Evolutionary conservation across 2,113 vertebrate genomes (phyloP), one percentile per base, ranked within the genome.

Genomic region (Bucco capensis): DNA sequence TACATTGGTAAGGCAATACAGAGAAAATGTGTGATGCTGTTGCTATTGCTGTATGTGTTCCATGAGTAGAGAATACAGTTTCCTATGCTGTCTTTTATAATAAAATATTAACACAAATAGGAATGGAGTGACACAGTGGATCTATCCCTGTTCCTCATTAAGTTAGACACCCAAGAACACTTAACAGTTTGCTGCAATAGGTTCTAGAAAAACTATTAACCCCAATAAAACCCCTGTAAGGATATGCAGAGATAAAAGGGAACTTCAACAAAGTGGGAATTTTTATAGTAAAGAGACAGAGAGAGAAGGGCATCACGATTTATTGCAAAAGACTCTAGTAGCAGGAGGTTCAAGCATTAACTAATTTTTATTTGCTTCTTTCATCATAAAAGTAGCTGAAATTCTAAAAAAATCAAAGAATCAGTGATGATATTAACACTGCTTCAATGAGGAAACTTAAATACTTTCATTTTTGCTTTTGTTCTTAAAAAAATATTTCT

Each of bases 291-390:
- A 16, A 60, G 67, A 86, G 69, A 84, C n/a, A 78, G 28, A 84
- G 58, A 53, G 58, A 94, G 76, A 78, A 88, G 30, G 22, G 30
- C 65, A 65, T 79, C 35, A 72, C 81, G 73, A 92, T 88, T 95
- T 95, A 93, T 82, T 93, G 51, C 67, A 58, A 67, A 51, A 91
- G 8, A 82, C 74, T 83, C 58, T 69, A 58, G 78, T 70, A 79
- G 77, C 81, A 92, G 87, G 47, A 81, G 62, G 90, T 86, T 93
- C 69, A 77, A 79, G 82, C 67, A 90, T 79, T 90, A 94, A 50
- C 54, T 90, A 92, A 82, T 91, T 88, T 95, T 87, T 90, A 89
- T 95, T 93, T 96, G 47, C 74, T 87, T 93, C 83, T 87, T 90
- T 76, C 83, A 31, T 76, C 7, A 25, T 66, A 71, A 44, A 91